Evolutionary conservation across 2,797 vertebrate genomes (phyloP).

Genomic region (Pseudomugil tenellus): DNA sequence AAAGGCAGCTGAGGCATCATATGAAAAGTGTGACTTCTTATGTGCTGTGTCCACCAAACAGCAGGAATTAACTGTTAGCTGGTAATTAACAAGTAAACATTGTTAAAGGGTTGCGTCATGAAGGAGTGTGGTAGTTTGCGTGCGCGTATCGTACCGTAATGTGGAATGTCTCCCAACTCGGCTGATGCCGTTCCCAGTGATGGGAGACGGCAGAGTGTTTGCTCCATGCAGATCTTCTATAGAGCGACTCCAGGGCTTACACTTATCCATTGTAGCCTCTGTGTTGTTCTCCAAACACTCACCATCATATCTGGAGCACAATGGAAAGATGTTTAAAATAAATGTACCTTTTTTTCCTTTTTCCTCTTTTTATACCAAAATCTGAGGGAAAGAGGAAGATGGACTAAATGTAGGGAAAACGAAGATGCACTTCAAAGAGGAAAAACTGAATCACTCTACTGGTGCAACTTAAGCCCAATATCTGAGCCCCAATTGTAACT

Average conservation of each 20-base stretch:
- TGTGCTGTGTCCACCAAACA: slow-evolving; percentile 5
- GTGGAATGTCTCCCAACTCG: slow-evolving; percentile 89
- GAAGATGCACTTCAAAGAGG: neutral
- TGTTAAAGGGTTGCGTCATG: neutral
- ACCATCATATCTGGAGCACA: slow-evolving; percentile 88
- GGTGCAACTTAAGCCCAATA: neutral
- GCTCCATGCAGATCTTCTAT: slow-evolving; percentile 95
- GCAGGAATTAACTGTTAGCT: slow-evolving; percentile 2
- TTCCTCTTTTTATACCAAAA: neutral
- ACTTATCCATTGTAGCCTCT: slow-evolving; percentile 89
- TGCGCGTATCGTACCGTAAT: slow-evolving; percentile 72
- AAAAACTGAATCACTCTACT: neutral
- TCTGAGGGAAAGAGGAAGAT: neutral
- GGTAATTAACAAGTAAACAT: neutral
- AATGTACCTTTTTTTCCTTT: neutral
- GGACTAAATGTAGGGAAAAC: neutral
- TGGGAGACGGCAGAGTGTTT: slow-evolving; percentile 86
- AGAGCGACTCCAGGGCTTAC: slow-evolving; percentile 91
- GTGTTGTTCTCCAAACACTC: slow-evolving; percentile 90
- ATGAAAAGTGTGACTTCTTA: slow-evolving; percentile 68
- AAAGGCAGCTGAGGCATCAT: slow-evolving; percentile 61
- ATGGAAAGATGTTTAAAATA: neutral
- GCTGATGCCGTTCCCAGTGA: slow-evolving; percentile 86
- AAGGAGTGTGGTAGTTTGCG: neutral
- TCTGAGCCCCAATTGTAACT: neutral